phyloP scores from a whole-genome alignment of 2,113 vertebrate genomes.

The Corvus moneduloides region DNA sequence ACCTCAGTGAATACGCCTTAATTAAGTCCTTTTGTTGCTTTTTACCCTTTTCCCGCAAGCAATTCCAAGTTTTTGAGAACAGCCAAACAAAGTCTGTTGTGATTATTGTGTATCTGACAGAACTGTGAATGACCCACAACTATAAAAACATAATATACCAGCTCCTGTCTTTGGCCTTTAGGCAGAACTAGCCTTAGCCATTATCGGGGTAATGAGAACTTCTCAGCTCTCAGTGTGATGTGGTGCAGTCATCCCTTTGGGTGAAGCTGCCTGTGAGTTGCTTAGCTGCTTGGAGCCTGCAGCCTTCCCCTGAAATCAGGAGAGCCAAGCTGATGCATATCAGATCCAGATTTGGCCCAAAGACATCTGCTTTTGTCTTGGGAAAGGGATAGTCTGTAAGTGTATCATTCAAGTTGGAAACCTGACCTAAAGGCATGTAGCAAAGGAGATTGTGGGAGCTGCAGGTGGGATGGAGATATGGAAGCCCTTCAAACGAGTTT shows the following conservation, averaged over 20 bases:
- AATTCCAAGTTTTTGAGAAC: slow-evolving; percentile 44
- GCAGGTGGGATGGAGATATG: not conserved
- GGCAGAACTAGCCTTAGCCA: not conserved
- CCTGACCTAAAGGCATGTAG: not conserved
- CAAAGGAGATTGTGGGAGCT: not conserved
- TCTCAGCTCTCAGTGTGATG: not conserved
- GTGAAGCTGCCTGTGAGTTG: not conserved
- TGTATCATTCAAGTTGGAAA: not conserved
- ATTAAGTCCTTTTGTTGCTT: slow-evolving; percentile 64
- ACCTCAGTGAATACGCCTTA: slow-evolving; percentile 37
- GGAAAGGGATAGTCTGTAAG: not conserved
- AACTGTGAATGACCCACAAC: slow-evolving; percentile 43
- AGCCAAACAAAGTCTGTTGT: slow-evolving; percentile 26
- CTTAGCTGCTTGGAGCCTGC: not conserved
- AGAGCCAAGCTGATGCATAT: not conserved
- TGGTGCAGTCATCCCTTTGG: not conserved
- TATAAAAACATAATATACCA: slow-evolving; percentile 21
- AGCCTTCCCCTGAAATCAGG: not conserved
- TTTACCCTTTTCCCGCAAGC: not conserved
- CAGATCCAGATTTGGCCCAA: not conserved
- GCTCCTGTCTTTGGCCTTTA: slow-evolving; percentile 30
- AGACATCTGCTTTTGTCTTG: slow-evolving; percentile 5
- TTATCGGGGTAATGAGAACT: not conserved
- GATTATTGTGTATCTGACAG: slow-evolving; percentile 35
- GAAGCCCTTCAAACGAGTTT: not conserved